Evolutionary conservation across 2,888 invertebrate genomes (phyloP).

Genomic region (Drosophila barbarae): DNA sequence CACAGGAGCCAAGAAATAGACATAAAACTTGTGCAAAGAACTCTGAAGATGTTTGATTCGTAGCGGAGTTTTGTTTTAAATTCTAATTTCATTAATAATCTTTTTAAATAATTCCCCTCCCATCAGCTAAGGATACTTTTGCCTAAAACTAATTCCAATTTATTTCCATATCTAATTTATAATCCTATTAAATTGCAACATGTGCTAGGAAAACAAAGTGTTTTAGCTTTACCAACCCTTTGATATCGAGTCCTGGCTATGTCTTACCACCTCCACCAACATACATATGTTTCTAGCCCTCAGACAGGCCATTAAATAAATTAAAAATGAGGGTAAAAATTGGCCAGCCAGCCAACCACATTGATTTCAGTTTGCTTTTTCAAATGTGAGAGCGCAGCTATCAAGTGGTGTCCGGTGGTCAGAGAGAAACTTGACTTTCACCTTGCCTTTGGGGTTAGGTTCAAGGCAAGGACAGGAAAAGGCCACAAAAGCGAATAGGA

Average conservation of each 20-base stretch:
- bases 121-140: neutral
- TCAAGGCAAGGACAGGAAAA: conserved; percentile 33
- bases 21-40: neutral
- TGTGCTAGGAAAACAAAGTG: conserved; percentile 5
- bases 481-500: conserved; percentile 19
- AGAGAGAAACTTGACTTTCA: conserved; percentile 31
- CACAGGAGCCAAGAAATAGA: neutral
- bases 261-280: conserved; percentile 29
- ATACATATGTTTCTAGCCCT: conserved; percentile 6
- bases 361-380: conserved; percentile 25
- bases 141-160: conserved; percentile 5
- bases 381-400: conserved; percentile 10
- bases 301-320: conserved; percentile 40
- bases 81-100: neutral
- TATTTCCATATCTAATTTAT: conserved; percentile 10
- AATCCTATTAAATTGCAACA: conserved; percentile 21
- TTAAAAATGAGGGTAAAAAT: conserved; percentile 34
- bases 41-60: neutral
- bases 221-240: conserved; percentile 20
- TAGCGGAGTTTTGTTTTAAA: neutral
- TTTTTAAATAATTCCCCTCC: neutral
- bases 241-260: neutral
- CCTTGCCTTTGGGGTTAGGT: conserved; percentile 22
- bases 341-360: conserved; percentile 16
- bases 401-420: conserved; percentile 9